Evolutionary conservation across 1,140 invertebrate species (phyloP), one percentile per base, ranked within the genome.

Genomic region (Drosophila arizonae): DNA sequence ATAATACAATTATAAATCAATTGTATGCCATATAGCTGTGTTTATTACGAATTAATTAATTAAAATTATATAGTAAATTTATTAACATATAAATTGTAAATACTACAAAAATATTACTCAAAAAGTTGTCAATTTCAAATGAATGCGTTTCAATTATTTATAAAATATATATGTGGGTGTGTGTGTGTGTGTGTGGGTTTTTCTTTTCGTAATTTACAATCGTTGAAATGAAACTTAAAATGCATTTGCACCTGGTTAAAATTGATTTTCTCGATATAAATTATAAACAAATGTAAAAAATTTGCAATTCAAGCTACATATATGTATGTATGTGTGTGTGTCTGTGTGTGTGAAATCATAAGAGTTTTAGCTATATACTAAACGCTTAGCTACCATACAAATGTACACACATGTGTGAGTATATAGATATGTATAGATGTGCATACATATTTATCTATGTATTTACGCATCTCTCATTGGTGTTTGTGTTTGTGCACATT

Each of bases 1-100:
- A 73, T 72, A 74, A 77, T 77, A 74, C 65, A 77, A 70, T 74
- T 52, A 68, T 39, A 60, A 60, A 67, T 63, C 58, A 67, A 66
- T 43, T 68, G 72, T 64, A 72, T 58, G 52, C 63, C 28, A 64
- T 77, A 69, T 77, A 69, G 71, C 58, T 80, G 33, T 71, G 58
- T 74, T 70, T 39, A 67, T 72, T 71, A 70, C 66, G 69, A 74
- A 67, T 74, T 80, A 77, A 68, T 57, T 48, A 60, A 30, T 30
- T 76, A 57, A 79, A 65, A 69, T 74, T 74, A 74, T 64, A 64
- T 58, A 45, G 33, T 73, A 73, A 28, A 73, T 63, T 52, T 61
- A 56, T 61, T 63, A 70, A 77, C 75, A 71, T 73, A 73, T 73
- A 73, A 64, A 55, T 75, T 54, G 50, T 71, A 71, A 17, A 74